Conservation (phyloP, 2,888 invertebrate species). For the Clostera curtula region DNA sequence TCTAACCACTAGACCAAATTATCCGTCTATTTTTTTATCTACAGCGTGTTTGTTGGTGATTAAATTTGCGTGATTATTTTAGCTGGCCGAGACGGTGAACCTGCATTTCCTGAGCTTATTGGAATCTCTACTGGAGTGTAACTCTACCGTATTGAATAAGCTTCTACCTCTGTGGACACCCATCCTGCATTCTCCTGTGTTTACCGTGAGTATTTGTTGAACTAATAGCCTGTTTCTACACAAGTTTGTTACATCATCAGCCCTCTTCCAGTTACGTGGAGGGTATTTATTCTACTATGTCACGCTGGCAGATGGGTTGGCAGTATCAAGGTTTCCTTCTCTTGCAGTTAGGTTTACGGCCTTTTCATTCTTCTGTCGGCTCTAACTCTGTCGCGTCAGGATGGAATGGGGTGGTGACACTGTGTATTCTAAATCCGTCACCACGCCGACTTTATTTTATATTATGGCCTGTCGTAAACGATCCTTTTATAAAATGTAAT, state of each 20-base stretch:
- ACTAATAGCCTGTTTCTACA: not conserved
- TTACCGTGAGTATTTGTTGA: slow-evolving; percentile 40
- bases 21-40: no score
- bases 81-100: slow-evolving; percentile 98
- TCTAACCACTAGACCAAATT: no score
- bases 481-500: no score
- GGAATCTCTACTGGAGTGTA: slow-evolving; percentile 95
- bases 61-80: slow-evolving; percentile 14
- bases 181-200: slow-evolving; percentile 89
- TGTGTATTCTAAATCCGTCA: no score
- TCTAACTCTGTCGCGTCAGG: not conserved
- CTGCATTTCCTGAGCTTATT: slow-evolving; percentile 95
- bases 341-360: no score
- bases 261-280: no score
- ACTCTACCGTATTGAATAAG: slow-evolving; percentile 93
- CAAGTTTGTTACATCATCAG: not conserved
- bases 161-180: slow-evolving; percentile 97
- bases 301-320: no score
- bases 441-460: no score
- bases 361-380: not conserved
- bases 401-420: not conserved
- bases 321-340: no score
- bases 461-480: no score
- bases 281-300: no score
- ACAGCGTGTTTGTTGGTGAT: no score